A percentile compares a stretch with the other conserved stretches of the same genome.
Evolutionary conservation across 2,797 vertebrate species (phyloP).

Genomic region (Sarcophilus harrisii): DNA sequence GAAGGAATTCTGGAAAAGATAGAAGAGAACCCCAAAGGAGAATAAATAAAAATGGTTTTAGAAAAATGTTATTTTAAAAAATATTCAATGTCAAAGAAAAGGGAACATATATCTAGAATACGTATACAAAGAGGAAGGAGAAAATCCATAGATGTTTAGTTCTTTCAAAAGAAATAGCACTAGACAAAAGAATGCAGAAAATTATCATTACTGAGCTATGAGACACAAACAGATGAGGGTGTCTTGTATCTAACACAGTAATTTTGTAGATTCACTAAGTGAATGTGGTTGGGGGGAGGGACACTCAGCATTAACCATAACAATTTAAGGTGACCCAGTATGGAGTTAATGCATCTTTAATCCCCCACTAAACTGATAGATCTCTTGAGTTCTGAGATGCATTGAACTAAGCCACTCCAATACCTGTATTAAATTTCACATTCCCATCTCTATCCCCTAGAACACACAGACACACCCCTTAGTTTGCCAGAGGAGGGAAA

Average conservation of each 20-base stretch:
- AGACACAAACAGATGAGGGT: neutral
- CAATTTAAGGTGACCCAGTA: neutral
- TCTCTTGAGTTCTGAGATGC: neutral
- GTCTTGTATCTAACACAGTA: neutral
- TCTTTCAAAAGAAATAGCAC: neutral
- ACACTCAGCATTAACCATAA: neutral
- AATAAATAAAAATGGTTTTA: neutral
- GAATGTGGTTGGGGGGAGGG: neutral
- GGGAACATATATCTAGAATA: neutral
- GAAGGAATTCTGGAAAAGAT: neutral
- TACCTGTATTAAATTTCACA: neutral
- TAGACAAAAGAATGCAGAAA: conserved; percentile 20
- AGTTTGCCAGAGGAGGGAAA: neutral
- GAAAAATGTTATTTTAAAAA: conserved; percentile 10
- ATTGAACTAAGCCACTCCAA: neutral
- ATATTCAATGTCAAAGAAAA: neutral
- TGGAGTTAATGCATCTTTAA: neutral
- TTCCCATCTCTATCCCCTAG: neutral
- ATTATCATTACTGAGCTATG: neutral
- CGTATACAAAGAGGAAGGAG: conserved; percentile 7
- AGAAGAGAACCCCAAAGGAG: neutral
- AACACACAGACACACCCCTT: neutral
- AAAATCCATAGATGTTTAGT: neutral
- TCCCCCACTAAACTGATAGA: neutral
- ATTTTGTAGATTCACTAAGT: neutral